These are phyloP conservation scores for Apoda limacodes DNA, from an alignment of 2,888 invertebrate genomes.

Conservation along the genomic window DNA sequence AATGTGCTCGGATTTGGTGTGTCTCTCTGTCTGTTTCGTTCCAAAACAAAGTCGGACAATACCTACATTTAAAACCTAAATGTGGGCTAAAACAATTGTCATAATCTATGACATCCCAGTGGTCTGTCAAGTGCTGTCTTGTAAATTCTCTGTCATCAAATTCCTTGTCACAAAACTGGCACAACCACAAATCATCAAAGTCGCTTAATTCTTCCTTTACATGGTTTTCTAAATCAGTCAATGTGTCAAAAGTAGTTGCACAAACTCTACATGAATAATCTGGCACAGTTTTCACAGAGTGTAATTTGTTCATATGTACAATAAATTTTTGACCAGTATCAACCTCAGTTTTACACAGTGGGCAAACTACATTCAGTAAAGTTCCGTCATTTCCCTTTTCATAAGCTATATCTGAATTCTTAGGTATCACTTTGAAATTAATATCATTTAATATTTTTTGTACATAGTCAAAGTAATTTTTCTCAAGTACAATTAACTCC, in stretches of 20 bases:
- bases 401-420: slow-evolving; percentile 38
- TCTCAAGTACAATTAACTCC: slow-evolving; percentile 52
- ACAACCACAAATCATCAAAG: slow-evolving; percentile 57
- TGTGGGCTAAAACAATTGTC: slow-evolving; percentile 61
- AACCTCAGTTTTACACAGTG: slow-evolving; percentile 37
- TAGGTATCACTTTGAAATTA: slow-evolving; percentile 35
- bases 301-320: slow-evolving; percentile 48
- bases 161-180: slow-evolving; percentile 64
- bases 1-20: slow-evolving; percentile 52
- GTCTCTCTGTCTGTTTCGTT: slow-evolving; percentile 56
- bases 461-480: slow-evolving; percentile 53
- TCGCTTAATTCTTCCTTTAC: slow-evolving; percentile 38
- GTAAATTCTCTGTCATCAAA: slow-evolving; percentile 46
- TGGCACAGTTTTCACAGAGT: slow-evolving; percentile 40
- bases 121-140: slow-evolving; percentile 43
- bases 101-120: slow-evolving; percentile 41
- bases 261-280: slow-evolving; percentile 52
- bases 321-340: slow-evolving; percentile 30
- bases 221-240: slow-evolving; percentile 41
- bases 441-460: slow-evolving; percentile 31
- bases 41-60: slow-evolving; percentile 61
- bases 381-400: slow-evolving; percentile 27
- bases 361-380: slow-evolving; percentile 34
- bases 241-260: slow-evolving; percentile 42
- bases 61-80: slow-evolving; percentile 60